Evolutionary conservation across 2,113 vertebrate species (phyloP).

Genomic region (Nymphicus hollandicus): DNA sequence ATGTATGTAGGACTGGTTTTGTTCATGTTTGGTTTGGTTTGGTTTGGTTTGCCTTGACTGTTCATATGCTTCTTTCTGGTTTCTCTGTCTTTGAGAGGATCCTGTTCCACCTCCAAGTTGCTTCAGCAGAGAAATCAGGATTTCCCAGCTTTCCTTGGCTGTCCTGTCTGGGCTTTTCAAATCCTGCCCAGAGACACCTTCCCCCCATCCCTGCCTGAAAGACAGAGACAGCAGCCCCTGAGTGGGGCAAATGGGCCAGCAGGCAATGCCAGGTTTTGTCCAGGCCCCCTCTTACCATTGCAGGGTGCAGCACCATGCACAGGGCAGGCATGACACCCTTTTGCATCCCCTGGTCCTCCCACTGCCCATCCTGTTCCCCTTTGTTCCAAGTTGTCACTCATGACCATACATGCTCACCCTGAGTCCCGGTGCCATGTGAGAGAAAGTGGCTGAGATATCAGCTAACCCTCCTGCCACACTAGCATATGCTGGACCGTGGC

Average conservation of each 20-base stretch:
- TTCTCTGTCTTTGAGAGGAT: neutral
- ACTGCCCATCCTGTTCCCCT: rapidly evolving
- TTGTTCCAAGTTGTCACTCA: neutral
- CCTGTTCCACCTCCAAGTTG: neutral
- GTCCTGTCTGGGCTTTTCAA: neutral
- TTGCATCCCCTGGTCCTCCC: neutral
- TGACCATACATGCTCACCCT: rapidly evolving
- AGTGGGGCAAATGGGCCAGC: rapidly evolving
- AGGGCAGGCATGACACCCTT: neutral
- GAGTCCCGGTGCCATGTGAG: too few relatives aligned
- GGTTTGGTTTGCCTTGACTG: neutral
- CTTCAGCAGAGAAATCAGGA: neutral
- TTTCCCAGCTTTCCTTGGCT: neutral
- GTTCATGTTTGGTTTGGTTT: neutral
- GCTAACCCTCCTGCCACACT: neutral
- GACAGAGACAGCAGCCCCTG: neutral
- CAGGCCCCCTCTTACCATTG: neutral
- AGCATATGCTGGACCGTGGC: neutral
- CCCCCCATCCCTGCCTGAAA: neutral
- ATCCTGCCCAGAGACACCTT: neutral
- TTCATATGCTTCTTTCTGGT: neutral
- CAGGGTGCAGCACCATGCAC: rapidly evolving
- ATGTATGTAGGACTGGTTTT: neutral
- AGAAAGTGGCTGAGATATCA: rapidly evolving
- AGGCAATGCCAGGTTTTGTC: neutral